phyloP scores from a whole-genome alignment of 2,888 invertebrate species.

The Myopa tessellatipennis region DNA sequence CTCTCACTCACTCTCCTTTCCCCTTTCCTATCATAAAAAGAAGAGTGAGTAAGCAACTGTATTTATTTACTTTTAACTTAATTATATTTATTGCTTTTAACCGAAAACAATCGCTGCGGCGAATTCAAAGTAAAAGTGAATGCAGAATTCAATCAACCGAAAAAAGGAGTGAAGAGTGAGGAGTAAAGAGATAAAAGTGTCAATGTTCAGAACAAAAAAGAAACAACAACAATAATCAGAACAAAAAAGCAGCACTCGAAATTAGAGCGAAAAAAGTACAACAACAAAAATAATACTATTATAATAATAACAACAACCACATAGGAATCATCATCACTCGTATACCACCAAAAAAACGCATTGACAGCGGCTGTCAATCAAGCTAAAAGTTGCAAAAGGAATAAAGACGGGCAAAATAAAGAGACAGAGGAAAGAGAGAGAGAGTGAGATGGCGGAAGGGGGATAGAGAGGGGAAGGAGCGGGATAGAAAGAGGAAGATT shows the following conservation, averaged over 20 bases:
- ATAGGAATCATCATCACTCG: neutral
- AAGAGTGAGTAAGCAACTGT: slow-evolving; percentile 11
- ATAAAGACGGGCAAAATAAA: no score
- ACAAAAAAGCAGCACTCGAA: no score
- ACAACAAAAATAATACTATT: neutral
- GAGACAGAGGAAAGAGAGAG: no score
- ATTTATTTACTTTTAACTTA: slow-evolving; percentile 12
- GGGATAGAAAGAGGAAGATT: neutral
- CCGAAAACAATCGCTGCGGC: neutral
- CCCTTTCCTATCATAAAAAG: neutral
- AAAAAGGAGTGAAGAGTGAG: neutral
- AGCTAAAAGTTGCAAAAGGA: slow-evolving; percentile 28
- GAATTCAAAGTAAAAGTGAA: neutral
- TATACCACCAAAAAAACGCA: neutral
- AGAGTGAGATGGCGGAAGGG: neutral
- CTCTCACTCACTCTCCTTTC: neutral
- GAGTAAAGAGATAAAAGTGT: neutral
- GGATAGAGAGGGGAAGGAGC: neutral
- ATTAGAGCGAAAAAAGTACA: neutral
- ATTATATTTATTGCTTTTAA: no score
- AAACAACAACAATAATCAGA: neutral
- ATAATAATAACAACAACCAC: neutral
- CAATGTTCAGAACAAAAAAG: no score
- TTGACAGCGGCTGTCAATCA: slow-evolving; percentile 25
- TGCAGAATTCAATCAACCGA: slow-evolving; percentile 14